phyloP scores from a whole-genome alignment of 2,113 vertebrate genomes.

The Mus musculus region DNA sequence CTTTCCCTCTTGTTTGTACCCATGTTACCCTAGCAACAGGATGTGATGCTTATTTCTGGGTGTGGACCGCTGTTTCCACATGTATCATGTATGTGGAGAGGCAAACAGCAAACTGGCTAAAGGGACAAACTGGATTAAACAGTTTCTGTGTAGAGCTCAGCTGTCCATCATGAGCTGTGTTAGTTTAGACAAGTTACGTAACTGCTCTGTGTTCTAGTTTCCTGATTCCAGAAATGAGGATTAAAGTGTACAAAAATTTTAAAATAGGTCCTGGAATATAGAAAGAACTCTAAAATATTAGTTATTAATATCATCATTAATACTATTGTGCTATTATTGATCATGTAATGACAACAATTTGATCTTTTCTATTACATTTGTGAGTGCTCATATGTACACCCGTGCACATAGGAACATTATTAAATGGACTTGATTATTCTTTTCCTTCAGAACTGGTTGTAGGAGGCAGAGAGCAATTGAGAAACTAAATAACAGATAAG shows the following conservation, averaged over 20 bases:
- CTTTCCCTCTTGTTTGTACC: accelerated
- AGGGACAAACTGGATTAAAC: background rate
- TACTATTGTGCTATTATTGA: background rate
- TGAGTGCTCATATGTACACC: background rate
- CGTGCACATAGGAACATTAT: background rate
- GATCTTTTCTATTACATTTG: background rate
- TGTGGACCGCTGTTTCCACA: background rate
- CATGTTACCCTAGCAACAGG: background rate
- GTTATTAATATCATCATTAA: background rate
- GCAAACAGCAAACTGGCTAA: background rate
- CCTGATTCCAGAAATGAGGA: background rate
- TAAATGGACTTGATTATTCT: background rate
- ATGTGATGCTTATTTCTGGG: background rate
- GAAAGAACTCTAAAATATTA: background rate
- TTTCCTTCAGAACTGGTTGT: background rate
- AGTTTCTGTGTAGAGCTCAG: background rate
- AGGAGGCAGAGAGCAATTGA: background rate
- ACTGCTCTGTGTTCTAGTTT: conserved; percentile 7
- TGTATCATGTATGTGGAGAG: background rate
- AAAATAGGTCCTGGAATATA: background rate
- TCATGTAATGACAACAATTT: background rate
- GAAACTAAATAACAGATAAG: conserved; percentile 16
- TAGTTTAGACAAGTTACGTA: conserved; percentile 26
- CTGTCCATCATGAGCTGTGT: background rate
- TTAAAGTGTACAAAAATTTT: background rate